These are phyloP conservation scores for Muricea muricata DNA, from an alignment of 92 coral and sea anemone genomes.

Conservation along the genomic window DNA sequence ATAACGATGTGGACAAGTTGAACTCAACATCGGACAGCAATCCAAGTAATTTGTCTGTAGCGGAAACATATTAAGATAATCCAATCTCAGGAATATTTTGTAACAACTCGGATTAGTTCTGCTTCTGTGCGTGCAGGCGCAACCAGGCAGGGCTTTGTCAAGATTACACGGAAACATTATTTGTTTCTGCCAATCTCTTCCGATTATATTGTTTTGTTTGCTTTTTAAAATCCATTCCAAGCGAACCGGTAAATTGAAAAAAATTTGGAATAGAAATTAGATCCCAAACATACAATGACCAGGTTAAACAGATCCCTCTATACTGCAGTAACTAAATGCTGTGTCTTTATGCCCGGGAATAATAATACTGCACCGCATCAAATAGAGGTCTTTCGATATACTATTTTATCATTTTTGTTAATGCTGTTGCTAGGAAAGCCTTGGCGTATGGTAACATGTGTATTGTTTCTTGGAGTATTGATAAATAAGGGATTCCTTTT, in stretches of 20 bases:
- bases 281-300: too few species aligned
- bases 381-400: too few species aligned
- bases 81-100: conserved; percentile 6
- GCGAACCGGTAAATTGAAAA: background rate
- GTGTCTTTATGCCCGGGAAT: too few species aligned
- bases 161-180: background rate
- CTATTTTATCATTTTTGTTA: too few species aligned
- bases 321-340: too few species aligned
- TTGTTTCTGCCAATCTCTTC: background rate
- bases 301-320: too few species aligned
- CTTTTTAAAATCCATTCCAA: background rate
- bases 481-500: too few species aligned
- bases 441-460: too few species aligned
- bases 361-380: too few species aligned
- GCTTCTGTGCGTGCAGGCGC: background rate
- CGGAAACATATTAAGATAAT: conserved; percentile 31
- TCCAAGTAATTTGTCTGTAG: conserved; percentile 34
- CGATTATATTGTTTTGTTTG: conserved; percentile 14
- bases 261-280: background rate
- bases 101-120: conserved; percentile 13
- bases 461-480: too few species aligned
- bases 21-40: background rate
- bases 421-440: too few species aligned
- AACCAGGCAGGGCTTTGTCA: background rate
- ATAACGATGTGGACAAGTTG: background rate